A percentile compares a stretch with the other conserved stretches of the same genome.
Evolutionary conservation across 2,113 vertebrate genomes (phyloP).

Genomic region (Corapipo altera): DNA sequence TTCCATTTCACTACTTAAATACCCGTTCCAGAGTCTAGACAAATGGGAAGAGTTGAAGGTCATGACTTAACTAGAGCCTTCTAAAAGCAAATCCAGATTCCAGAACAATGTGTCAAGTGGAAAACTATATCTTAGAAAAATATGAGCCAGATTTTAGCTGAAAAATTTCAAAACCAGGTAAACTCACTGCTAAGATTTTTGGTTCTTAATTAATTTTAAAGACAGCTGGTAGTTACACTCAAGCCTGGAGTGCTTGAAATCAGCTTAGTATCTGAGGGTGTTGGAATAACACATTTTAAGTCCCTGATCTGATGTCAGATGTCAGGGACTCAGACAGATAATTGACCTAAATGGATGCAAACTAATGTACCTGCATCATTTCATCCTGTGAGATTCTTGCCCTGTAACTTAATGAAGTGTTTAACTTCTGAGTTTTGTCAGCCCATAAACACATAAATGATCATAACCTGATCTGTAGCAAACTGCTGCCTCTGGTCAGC

Average conservation of each 20-base stretch:
- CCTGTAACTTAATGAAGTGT: conserved; percentile 16
- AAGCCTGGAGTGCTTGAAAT: background rate
- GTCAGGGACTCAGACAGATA: background rate
- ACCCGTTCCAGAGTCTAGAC: background rate
- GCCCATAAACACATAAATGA: background rate
- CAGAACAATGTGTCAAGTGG: background rate
- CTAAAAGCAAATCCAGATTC: background rate
- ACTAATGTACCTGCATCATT: background rate
- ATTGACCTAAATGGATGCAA: conserved; percentile 32
- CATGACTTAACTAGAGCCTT: background rate
- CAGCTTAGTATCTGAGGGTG: background rate
- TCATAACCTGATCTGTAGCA: background rate
- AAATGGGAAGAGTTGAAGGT: background rate
- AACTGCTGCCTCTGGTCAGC: background rate
- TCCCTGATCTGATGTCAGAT: background rate
- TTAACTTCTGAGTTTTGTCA: background rate
- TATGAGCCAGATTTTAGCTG: background rate
- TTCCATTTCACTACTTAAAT: background rate
- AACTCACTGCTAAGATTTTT: background rate
- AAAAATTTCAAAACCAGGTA: background rate
- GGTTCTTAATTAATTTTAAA: background rate
- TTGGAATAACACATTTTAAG: background rate
- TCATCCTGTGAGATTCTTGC: background rate
- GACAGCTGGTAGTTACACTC: background rate
- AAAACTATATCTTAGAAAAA: background rate